Evolutionary conservation across 64 coral and sea anemone species (phyloP).

Genomic region (Orbicella faveolata): DNA sequence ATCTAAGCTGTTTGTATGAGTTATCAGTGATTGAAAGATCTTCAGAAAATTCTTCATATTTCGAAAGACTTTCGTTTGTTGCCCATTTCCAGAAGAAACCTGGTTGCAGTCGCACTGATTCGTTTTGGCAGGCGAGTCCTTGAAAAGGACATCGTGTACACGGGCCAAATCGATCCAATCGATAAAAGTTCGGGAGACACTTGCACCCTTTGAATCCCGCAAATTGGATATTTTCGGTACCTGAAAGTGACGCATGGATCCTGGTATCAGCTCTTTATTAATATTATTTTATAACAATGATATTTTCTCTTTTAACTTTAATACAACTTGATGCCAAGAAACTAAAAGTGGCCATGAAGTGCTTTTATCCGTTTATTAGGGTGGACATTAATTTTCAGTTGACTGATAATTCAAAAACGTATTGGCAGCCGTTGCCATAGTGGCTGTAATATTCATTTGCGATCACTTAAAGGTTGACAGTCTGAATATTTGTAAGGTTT

Average conservation of each 20-base stretch:
- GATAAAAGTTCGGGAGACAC: constrained; percentile 42
- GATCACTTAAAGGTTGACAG: too few species aligned
- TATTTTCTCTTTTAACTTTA: too few species aligned
- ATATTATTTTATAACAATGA: too few species aligned
- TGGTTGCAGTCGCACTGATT: constrained; percentile 4
- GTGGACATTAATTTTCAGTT: too few species aligned
- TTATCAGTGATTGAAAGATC: constrained; percentile 27
- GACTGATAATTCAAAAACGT: too few species aligned
- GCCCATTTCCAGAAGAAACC: constrained; percentile 50
- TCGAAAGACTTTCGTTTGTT: neutral
- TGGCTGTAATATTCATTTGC: too few species aligned
- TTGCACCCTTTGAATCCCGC: constrained; percentile 47
- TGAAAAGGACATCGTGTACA: constrained; percentile 8
- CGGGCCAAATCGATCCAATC: constrained; percentile 45
- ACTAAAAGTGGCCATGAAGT: too few species aligned
- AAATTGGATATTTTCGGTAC: neutral
- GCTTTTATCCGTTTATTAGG: too few species aligned
- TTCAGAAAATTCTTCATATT: constrained; percentile 32
- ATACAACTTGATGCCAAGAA: too few species aligned
- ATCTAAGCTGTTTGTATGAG: constrained; percentile 17
- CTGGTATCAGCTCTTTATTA: too few species aligned
- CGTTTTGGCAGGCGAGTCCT: constrained; percentile 12
- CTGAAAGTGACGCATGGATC: neutral
- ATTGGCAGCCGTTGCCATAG: too few species aligned
- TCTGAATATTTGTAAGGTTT: too few species aligned